Conservation (phyloP, 1,140 invertebrate species). For the Drosophila mayri region DNA sequence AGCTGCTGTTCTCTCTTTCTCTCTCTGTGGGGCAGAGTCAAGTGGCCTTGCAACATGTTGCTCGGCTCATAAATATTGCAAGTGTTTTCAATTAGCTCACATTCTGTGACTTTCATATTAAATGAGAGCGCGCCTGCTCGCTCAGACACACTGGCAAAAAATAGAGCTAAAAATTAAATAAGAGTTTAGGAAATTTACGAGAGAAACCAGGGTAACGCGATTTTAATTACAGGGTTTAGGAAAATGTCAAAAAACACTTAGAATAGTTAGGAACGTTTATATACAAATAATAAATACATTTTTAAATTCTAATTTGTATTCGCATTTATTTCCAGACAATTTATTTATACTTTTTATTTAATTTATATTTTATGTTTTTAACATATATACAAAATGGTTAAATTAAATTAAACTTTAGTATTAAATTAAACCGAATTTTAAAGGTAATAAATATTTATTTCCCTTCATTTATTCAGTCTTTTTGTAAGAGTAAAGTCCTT, state of each 20-base stretch:
- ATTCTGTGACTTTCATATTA: conserved; percentile 84
- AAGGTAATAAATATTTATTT: too few species aligned
- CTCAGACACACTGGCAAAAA: conserved; percentile 19
- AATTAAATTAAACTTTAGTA: too few species aligned
- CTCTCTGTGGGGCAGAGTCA: conserved; percentile 49
- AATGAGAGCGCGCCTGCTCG: conserved; percentile 69
- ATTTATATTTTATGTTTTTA: background rate
- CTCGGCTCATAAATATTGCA: conserved; percentile 80
- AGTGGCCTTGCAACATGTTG: conserved; percentile 81
- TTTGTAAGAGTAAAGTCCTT: too few species aligned
- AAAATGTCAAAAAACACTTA: background rate
- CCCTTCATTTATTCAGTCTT: too few species aligned
- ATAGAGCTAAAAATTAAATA: background rate
- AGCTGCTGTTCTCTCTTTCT: background rate
- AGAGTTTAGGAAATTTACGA: background rate
- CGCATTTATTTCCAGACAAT: too few species aligned
- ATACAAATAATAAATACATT: background rate
- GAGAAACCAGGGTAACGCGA: background rate
- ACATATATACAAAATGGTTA: too few species aligned
- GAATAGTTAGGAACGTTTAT: background rate
- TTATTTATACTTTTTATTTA: background rate
- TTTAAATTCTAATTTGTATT: background rate
- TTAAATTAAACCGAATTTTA: too few species aligned
- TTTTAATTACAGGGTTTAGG: background rate
- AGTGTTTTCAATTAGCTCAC: conserved; percentile 84